Evolutionary conservation across 2,113 vertebrate species (phyloP), one percentile per base, ranked within the genome.

Genomic region (Leptobrachium ailaonicum): DNA sequence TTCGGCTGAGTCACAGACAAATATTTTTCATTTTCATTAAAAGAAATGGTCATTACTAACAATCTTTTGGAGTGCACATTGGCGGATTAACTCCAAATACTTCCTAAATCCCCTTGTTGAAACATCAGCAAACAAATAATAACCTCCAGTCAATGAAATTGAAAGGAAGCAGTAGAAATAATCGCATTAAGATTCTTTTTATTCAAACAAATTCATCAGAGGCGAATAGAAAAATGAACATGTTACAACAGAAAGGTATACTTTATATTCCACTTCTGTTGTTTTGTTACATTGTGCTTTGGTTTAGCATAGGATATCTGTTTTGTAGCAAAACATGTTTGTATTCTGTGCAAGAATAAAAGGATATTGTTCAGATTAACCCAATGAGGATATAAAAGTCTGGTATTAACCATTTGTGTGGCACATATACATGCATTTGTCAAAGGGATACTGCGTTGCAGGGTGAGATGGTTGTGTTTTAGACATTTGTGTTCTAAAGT

Each of bases 1-100:
- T 78, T 78, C 56, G 71, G 76, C 68, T 60, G 76, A 71, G 76
- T 78, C 76, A 78, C 76, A 70, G 45, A 63, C 76, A 78, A 50
- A 40, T 42, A 71, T 43, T 78, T 71, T 41, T 58, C 42, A 70
- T 47, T 41, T 32, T n/a, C 4, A 60, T 71, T 53, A 78, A 67
- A 76, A 67, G 45, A 76, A 78, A 78, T 60, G 41, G 67, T 77
- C 58, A 47, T 42, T 45, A 43, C 63, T 78, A 60, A 77, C 53
- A 77, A 47, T 66, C 32, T 12, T 20, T 50, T 32, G 40, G 40
- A 63, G 71, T 71, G 68, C 32, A 47, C 32, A 63, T 78, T 56
- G 44, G 56, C 20, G 44, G 76, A 62, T 78, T 62, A 71, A 62
- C 56, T 42, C 43, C 43, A 63, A 20, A 71, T 43, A 62, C 76